Conservation (phyloP, 1,140 invertebrate genomes). For the Goniozus legneri region DNA sequence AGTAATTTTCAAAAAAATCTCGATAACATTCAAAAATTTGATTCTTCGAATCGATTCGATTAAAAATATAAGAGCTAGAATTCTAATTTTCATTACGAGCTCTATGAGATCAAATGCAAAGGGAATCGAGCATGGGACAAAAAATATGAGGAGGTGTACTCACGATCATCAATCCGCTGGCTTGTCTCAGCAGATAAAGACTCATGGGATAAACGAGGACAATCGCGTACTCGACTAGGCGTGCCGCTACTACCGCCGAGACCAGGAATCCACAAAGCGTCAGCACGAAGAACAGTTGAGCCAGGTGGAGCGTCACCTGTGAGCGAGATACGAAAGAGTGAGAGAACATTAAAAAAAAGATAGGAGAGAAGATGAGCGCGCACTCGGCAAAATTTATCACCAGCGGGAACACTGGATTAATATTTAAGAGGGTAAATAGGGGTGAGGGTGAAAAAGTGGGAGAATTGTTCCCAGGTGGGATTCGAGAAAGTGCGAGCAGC, state of each 20-base stretch:
- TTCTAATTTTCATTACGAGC: background rate
- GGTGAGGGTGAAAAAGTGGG: background rate
- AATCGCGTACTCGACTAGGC: constrained; percentile 25
- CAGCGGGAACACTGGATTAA: background rate
- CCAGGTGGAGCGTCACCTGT: constrained; percentile 13
- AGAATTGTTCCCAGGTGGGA: background rate
- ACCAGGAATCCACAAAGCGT: constrained; percentile 23
- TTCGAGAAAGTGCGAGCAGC: background rate
- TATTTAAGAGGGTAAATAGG: background rate
- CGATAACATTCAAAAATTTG: background rate
- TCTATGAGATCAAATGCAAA: too few species aligned
- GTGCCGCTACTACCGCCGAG: constrained; percentile 19
- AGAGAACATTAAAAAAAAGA: too few species aligned
- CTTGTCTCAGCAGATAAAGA: constrained; percentile 21
- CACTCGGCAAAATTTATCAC: background rate
- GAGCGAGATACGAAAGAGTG: too few species aligned
- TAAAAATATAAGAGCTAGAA: background rate
- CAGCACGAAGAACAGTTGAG: constrained; percentile 21
- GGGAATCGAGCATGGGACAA: too few species aligned
- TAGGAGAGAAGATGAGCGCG: too few species aligned
- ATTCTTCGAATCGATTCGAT: background rate
- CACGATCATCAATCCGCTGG: constrained; percentile 23
- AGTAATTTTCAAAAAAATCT: background rate
- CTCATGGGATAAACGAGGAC: constrained; percentile 17
- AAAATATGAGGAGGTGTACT: constrained; percentile 15